phyloP scores from a whole-genome alignment of 2,888 invertebrate species.

The Caenorhabditis sp. region DNA sequence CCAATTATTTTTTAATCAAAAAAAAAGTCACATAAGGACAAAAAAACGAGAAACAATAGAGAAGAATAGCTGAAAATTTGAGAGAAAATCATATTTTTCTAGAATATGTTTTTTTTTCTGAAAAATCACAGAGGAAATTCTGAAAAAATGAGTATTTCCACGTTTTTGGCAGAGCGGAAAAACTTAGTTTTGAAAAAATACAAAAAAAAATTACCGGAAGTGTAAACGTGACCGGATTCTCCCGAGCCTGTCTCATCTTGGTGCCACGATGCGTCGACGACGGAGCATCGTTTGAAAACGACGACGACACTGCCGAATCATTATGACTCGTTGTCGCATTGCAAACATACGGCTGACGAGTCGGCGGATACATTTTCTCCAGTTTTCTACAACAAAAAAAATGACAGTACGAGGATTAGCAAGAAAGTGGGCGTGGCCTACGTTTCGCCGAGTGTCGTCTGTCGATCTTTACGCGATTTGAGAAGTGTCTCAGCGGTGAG shows the following conservation, averaged over 20 bases:
- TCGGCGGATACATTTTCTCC: conserved; percentile 57
- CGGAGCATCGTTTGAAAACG: conserved; percentile 58
- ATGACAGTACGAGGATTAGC: not conserved
- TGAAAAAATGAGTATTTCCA: no score
- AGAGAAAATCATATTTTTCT: no score
- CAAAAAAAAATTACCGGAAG: conserved; percentile 37
- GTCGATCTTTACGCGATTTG: conserved; percentile 55
- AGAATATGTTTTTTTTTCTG: no score
- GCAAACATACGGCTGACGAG: conserved; percentile 58
- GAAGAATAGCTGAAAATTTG: no score
- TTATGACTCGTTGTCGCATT: conserved; percentile 64
- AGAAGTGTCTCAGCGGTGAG: conserved; percentile 55
- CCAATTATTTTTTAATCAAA: no score
- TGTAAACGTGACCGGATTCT: conserved; percentile 43
- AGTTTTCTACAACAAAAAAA: conserved; percentile 43
- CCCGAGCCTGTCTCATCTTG: conserved; percentile 40
- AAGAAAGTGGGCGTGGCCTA: not conserved
- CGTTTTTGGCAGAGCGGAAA: no score
- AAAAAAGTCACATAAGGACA: no score
- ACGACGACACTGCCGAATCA: conserved; percentile 64
- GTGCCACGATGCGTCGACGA: conserved; percentile 1
- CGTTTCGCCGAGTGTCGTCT: conserved; percentile 35
- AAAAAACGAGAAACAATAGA: no score
- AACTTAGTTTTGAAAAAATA: not conserved
- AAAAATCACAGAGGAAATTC: no score